Percentiles rank a stretch among this genome's conserved stretches.
Conservation (phyloP, 2,888 invertebrate genomes). For the Amiota mariae region DNA sequence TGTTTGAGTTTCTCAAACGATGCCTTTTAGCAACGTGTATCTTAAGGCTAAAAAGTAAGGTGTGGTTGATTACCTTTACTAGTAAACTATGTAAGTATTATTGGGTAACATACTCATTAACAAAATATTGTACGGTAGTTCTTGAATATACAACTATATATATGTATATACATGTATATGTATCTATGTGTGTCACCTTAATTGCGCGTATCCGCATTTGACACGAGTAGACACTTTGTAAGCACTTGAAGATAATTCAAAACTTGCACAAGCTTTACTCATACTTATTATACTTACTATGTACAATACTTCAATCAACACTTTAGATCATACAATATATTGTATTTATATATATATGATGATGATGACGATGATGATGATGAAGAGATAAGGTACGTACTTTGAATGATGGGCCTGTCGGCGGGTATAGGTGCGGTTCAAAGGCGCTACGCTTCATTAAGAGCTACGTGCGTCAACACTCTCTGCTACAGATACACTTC, state of each 20-base stretch:
- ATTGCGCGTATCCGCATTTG: conserved; percentile 18
- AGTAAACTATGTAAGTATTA: neutral
- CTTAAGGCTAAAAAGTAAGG: neutral
- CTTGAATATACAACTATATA: neutral
- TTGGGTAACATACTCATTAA: neutral
- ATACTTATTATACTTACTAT: neutral
- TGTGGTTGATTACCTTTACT: neutral
- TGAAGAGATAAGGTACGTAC: too few relatives aligned
- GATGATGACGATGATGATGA: too few relatives aligned
- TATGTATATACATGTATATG: too few relatives aligned
- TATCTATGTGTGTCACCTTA: conserved; percentile 20
- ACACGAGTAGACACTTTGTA: conserved; percentile 25
- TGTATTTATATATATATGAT: too few relatives aligned
- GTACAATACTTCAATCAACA: neutral
- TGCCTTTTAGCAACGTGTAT: too few relatives aligned
- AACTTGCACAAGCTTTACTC: conserved; percentile 20
- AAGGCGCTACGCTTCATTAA: conserved; percentile 21
- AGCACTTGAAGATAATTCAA: conserved; percentile 22
- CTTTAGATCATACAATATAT: too few relatives aligned
- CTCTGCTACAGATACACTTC: neutral
- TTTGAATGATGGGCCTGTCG: neutral
- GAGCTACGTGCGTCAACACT: conserved; percentile 21
- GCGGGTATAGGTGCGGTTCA: neutral
- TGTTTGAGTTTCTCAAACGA: too few relatives aligned
- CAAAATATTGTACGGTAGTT: conserved; percentile 5